Conservation (phyloP, 2,113 vertebrate species). For the Motacilla tschutschensis region DNA sequence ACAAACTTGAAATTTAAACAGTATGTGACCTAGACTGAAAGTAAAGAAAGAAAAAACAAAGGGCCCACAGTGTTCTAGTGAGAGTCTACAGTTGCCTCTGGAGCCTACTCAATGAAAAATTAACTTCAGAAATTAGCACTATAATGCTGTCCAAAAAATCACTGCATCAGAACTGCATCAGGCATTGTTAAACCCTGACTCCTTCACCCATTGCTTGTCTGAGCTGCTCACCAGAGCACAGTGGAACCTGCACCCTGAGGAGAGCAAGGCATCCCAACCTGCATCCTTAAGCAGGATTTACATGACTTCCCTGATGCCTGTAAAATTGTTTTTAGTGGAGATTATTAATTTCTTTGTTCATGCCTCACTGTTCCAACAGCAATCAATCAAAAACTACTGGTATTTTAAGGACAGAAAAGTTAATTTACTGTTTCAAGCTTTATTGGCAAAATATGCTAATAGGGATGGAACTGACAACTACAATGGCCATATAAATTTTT, state of each 20-base stretch:
- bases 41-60: neutral
- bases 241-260: neutral
- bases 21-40: neutral
- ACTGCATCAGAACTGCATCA: neutral
- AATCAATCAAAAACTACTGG: neutral
- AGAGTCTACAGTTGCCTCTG: neutral
- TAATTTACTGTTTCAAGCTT: neutral
- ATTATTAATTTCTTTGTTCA: neutral
- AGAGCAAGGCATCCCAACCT: neutral
- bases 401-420: neutral
- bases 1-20: neutral
- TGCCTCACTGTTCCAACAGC: neutral
- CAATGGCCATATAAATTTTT: neutral
- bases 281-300: neutral
- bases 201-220: rapidly evolving
- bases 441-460: neutral
- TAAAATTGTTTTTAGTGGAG: neutral
- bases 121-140: neutral
- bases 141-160: neutral
- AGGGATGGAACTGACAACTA: neutral
- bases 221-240: neutral
- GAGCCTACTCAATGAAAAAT: neutral
- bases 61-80: neutral
- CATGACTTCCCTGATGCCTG: neutral
- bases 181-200: neutral